Base-by-base conservation (phyloP, 2,113 vertebrate genomes). In the Cyanistes caeruleus region DNA sequence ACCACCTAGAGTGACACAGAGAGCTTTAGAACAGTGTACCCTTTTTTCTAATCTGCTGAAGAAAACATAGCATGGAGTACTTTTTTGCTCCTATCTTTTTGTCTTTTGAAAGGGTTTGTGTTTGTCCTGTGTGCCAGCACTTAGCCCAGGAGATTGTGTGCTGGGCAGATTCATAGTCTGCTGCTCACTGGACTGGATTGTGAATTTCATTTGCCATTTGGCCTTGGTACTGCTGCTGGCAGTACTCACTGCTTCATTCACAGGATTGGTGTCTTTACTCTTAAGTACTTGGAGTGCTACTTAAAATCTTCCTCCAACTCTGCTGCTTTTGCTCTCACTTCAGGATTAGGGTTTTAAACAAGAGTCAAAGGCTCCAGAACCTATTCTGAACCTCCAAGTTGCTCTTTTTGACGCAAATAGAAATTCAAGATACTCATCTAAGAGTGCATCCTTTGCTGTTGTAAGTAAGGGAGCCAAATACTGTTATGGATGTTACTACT, bases 1-100 rank as follows among this genome's bases (percentile, higher is more conserved):
- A 4, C 33, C 24, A 87, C 35, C 49, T 69, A 74, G 79, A 73
- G 11, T 59, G 67, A 51, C 56, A 24, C 43, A 65, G 65, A 94
- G 63, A 68, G 43, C 48, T 94, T 93, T 84, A 96, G 89, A 93
- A 48, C 79, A 31, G 51, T 76, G 60, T 62, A 56, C 55, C 58
- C 89, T 95, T 95, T 95, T 93, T 93, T 49, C 75, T 56, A 37
- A 46, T 58, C 69, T 82, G 49, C 63, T 94, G 58, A 51, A 91
- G 67, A 46, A 95, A 39, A 15, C 31, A 6, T 55, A 33, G 76
- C 4, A 1, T 4, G 39, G 65, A 89, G 63, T 65, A 31, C 16
- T 30, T 90, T 77, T 92, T 70, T 84, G 69, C 86, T 90, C 84
- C 53, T 88, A 87, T 59, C 35, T 11, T 91, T 55, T 84, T 86